These are phyloP conservation scores for Hyperopisus bebe DNA, from an alignment of 2,113 vertebrate genomes.

Conservation along the genomic window DNA sequence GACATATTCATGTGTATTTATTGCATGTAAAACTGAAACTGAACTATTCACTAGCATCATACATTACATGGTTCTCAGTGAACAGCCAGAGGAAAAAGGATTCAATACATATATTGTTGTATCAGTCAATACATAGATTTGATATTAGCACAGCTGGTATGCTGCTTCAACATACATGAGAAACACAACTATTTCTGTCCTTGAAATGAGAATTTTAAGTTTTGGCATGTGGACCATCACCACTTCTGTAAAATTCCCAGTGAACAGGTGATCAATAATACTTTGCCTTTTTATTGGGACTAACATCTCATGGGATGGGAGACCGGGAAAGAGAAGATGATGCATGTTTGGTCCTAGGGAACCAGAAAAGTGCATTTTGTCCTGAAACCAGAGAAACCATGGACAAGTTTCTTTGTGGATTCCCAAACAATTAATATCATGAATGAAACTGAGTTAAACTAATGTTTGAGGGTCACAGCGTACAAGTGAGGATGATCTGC, in stretches of 20 bases:
- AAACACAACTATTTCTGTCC: not conserved
- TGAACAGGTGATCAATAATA: not conserved
- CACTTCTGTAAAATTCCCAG: not conserved
- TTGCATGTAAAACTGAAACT: not conserved
- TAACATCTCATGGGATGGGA: not conserved
- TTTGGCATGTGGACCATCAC: not conserved
- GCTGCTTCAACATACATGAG: not conserved
- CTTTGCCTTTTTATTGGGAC: not conserved
- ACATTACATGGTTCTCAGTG: not conserved
- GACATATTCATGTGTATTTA: not conserved
- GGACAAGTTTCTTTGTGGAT: not conserved
- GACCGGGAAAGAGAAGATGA: not conserved
- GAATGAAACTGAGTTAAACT: constrained; percentile 29
- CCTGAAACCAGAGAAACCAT: not conserved
- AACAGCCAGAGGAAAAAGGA: not conserved
- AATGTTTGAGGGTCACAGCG: constrained; percentile 38
- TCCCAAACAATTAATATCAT: not conserved
- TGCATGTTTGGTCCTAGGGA: not conserved
- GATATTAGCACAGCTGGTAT: not conserved
- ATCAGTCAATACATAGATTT: not conserved
- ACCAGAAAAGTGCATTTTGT: not conserved
- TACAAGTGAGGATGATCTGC: constrained; percentile 24
- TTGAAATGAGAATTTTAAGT: not conserved
- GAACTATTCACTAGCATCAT: not conserved
- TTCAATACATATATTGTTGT: not conserved